Evolutionary conservation across 2,888 invertebrate species (phyloP).

Genomic region (Cerceris ruficornis): DNA sequence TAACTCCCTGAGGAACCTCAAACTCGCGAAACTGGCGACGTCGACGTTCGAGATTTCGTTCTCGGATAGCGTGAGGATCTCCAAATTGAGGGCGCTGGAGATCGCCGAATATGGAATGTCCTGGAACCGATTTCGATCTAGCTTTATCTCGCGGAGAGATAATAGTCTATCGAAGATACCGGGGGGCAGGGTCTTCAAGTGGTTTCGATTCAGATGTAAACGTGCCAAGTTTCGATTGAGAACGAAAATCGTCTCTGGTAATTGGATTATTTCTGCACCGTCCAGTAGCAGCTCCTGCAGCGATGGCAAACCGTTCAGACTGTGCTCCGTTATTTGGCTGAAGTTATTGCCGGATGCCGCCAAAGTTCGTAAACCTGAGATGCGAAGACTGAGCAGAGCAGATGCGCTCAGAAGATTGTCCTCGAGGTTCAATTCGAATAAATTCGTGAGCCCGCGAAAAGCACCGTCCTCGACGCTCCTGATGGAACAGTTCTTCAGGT

Average conservation of each 20-base stretch:
- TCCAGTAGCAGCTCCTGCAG: constrained; percentile 89
- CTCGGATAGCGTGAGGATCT: constrained; percentile 86
- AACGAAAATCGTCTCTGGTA: constrained; percentile 88
- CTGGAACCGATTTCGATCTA: constrained; percentile 88
- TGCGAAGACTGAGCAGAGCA: constrained; percentile 88
- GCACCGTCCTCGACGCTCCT: constrained; percentile 88
- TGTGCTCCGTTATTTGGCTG: constrained; percentile 86
- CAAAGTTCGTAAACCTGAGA: constrained; percentile 89
- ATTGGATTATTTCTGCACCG: constrained; percentile 86
- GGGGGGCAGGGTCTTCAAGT: constrained; percentile 86
- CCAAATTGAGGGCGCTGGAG: constrained; percentile 88
- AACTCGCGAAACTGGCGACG: constrained; percentile 89
- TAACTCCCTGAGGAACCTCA: constrained; percentile 89
- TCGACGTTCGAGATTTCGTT: constrained; percentile 89
- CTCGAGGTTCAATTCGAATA: constrained; percentile 91
- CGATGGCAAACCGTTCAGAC: constrained; percentile 90
- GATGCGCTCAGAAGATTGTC: constrained; percentile 87
- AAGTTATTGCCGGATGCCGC: constrained; percentile 91
- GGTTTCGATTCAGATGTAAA: constrained; percentile 89
- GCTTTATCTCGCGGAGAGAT: constrained; percentile 88
- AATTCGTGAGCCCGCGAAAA: constrained; percentile 88
- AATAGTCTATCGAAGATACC: constrained; percentile 89
- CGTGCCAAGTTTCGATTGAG: constrained; percentile 90
- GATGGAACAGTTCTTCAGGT: constrained; percentile 90
- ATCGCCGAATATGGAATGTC: constrained; percentile 91